Conservation (phyloP, 1,140 invertebrate species). For the Brachystomella parvula region DNA sequence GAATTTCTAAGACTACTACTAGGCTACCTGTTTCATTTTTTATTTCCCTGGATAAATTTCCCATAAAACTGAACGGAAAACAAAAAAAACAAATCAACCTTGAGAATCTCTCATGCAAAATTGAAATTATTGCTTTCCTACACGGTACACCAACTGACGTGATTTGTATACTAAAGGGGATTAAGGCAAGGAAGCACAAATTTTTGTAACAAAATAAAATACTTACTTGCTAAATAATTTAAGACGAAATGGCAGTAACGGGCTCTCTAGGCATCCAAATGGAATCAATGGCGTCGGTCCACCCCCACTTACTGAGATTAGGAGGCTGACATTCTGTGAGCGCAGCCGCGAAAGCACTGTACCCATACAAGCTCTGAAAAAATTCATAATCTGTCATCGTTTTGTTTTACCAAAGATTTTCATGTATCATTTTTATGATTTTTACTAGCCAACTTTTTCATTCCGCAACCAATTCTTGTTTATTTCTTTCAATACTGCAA, state of each 20-base stretch:
- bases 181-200: too few relatives aligned
- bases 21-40: too few relatives aligned
- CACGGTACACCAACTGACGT: background rate
- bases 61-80: too few relatives aligned
- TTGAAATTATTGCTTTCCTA: background rate
- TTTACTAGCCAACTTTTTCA: slow-evolving; percentile 6
- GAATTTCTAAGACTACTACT: too few relatives aligned
- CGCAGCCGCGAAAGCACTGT: slow-evolving; percentile 56
- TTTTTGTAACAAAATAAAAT: background rate
- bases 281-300: slow-evolving; percentile 61
- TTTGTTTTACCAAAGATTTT: background rate
- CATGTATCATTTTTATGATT: background rate
- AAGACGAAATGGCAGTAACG: slow-evolving; percentile 28
- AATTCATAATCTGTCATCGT: slow-evolving; percentile 4
- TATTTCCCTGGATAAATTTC: too few relatives aligned
- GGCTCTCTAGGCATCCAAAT: slow-evolving; percentile 41
- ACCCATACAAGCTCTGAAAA: slow-evolving; percentile 58
- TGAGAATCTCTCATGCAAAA: background rate
- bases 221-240: slow-evolving; percentile 30
- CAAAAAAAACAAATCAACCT: slow-evolving; percentile 9
- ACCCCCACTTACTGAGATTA: slow-evolving; percentile 62
- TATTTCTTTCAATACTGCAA: background rate
- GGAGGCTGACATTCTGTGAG: slow-evolving; percentile 52
- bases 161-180: background rate
- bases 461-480: background rate